Evolutionary conservation across 2,888 invertebrate species (phyloP), one percentile per base, ranked within the genome.

Genomic region (Andricus curvator): DNA sequence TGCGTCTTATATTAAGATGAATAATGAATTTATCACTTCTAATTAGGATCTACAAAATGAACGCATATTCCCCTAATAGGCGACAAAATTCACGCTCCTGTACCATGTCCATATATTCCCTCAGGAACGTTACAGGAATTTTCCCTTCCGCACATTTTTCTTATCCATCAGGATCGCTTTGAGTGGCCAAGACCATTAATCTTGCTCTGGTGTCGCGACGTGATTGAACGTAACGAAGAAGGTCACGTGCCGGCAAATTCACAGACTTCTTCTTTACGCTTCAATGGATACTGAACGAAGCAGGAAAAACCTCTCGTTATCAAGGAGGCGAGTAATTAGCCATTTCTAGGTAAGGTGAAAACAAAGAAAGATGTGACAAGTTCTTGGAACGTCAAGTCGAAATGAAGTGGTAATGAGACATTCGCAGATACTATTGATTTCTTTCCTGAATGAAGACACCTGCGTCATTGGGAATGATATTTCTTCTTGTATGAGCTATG

Each of bases 191-290:
- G 78, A 76, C 66, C 81, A 85, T 85, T 82, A 84, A 85, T 85
- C 85, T 85, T 85, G 82, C 79, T 83, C 79, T 81, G 74, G 82
- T 82, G 84, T 83, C 82, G 56, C n/a, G 83, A 74, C 78, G 81
- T 83, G 85, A 87, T 85, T 80, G 84, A 84, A 84, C 83, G 80
- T 84, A 86, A 85, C 85, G 84, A 85, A 82, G 84, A 86, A 82
- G 84, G 86, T 87, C 86, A 86, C 85, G 85, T 85, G 86, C 82
- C 80, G 80, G 77, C 80, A 85, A 85, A 85, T 85, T 85, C 81
- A 81, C 80, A 81, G 80, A 81, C 80, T 85, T 85, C 78, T 85
- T 85, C 37, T 8, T 22, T 6, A 70, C 68, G 83, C 74, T 56
- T 74, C 56, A 15, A 51, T 33, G n/a, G 11, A n/a, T 33, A 20